phyloP scores from a whole-genome alignment of 1,140 invertebrate species.

The Rhynchophorus ferrugineus region DNA sequence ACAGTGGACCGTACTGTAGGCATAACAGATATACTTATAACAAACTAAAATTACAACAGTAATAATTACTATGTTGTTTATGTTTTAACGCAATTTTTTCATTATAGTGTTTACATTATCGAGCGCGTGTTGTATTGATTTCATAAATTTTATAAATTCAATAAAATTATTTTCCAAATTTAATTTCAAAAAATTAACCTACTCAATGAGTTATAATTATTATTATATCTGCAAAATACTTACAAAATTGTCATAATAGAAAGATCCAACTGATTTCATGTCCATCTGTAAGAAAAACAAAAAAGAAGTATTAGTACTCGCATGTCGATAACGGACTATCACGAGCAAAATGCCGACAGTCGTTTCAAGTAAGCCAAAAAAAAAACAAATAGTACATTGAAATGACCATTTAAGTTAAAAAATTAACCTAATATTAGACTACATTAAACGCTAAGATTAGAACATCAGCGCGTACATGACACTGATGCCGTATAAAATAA shows the following conservation, averaged over 20 bases:
- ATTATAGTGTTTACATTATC: no score
- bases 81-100: no score
- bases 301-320: constrained; percentile 9
- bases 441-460: constrained; percentile 9
- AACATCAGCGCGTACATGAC: constrained; percentile 7
- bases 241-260: constrained; percentile 92
- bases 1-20: no score
- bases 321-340: neutral
- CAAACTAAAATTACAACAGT: no score
- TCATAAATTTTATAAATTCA: no score
- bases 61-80: no score
- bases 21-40: no score
- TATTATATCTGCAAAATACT: constrained; percentile 57
- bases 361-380: constrained; percentile 5
- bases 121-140: no score
- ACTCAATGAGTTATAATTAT: no score
- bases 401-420: constrained; percentile 4
- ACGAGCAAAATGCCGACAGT: constrained; percentile 5
- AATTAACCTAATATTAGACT: constrained; percentile 13
- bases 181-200: constrained; percentile 8
- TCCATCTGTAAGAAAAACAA: constrained; percentile 72
- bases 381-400: neutral
- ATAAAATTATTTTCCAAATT: no score
- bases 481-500: constrained; percentile 6
- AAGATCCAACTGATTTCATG: constrained; percentile 86